Evolutionary conservation across 37 sponge, comb jelly and placozoan genomes (phyloP).

Genomic region (Theonella swinhoei): DNA sequence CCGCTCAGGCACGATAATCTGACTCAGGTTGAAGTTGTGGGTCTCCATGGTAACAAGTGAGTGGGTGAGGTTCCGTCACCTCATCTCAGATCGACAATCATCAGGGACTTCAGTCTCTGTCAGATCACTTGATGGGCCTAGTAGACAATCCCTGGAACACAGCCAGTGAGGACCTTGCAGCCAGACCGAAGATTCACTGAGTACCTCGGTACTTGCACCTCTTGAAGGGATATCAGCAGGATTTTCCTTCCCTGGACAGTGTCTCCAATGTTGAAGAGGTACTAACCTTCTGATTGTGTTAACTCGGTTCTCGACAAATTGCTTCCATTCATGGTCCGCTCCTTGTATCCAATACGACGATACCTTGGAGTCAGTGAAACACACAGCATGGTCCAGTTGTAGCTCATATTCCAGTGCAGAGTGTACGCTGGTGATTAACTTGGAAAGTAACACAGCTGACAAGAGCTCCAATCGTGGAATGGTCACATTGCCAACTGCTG

Average conservation of each 20-base stretch:
- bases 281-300: not conserved
- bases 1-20: not conserved
- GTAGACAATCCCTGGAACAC: not conserved
- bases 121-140: not conserved
- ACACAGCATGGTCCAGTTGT: not conserved
- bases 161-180: constrained; percentile 3
- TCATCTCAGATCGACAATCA: constrained; percentile 4
- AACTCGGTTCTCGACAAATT: constrained; percentile 36
- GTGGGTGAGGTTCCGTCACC: not conserved
- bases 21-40: not conserved
- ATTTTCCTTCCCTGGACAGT: constrained; percentile 37
- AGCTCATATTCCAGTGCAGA: not conserved
- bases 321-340: constrained; percentile 33
- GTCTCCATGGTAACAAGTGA: not conserved
- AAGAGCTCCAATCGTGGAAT: constrained; percentile 48
- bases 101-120: not conserved
- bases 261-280: constrained; percentile 2
- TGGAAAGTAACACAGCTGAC: constrained; percentile 22
- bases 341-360: constrained; percentile 4
- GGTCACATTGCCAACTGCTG: not conserved
- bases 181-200: not conserved
- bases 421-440: not conserved
- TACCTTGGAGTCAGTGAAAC: constrained; percentile 11
- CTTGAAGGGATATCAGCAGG: constrained; percentile 29
- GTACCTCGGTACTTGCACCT: not conserved